Conservation (phyloP, 2,888 invertebrate genomes). For the Rugalucina vietnamica region DNA sequence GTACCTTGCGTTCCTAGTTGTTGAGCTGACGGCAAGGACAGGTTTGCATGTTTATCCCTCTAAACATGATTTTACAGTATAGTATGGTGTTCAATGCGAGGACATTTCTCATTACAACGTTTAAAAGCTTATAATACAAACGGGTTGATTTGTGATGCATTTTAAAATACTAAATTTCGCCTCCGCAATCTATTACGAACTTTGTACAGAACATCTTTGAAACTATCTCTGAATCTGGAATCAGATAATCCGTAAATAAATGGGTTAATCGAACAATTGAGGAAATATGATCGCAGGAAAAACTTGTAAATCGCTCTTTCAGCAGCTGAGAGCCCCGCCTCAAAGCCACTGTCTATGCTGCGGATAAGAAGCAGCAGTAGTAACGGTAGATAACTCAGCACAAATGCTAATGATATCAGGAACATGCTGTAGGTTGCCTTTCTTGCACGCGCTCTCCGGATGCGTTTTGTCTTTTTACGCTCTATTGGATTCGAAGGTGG, state of each 20-base stretch:
- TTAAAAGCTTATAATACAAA: too few species aligned
- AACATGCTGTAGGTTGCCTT: constrained; percentile 67
- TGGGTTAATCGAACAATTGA: constrained; percentile 69
- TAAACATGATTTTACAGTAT: too few species aligned
- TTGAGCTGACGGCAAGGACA: too few species aligned
- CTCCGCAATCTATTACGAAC: too few species aligned
- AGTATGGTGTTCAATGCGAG: too few species aligned
- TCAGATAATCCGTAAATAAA: constrained; percentile 72
- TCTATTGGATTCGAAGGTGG: constrained; percentile 4
- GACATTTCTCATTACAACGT: too few species aligned
- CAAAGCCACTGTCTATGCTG: constrained; percentile 42
- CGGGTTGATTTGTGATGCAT: too few species aligned
- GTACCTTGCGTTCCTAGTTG: too few species aligned
- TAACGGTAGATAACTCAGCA: constrained; percentile 61
- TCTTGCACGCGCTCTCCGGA: constrained; percentile 6
- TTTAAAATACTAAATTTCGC: too few species aligned
- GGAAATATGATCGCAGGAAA: constrained; percentile 64
- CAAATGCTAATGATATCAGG: constrained; percentile 60
- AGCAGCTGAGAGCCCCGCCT: constrained; percentile 43
- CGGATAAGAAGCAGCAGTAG: constrained; percentile 48
- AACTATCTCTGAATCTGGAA: constrained; percentile 52
- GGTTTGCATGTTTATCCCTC: too few species aligned
- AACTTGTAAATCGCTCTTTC: constrained; percentile 58
- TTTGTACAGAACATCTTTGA: constrained; percentile 25
- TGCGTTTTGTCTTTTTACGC: constrained; percentile 11